Conservation (phyloP, 2,797 vertebrate species). For the Squalus acanthias region DNA sequence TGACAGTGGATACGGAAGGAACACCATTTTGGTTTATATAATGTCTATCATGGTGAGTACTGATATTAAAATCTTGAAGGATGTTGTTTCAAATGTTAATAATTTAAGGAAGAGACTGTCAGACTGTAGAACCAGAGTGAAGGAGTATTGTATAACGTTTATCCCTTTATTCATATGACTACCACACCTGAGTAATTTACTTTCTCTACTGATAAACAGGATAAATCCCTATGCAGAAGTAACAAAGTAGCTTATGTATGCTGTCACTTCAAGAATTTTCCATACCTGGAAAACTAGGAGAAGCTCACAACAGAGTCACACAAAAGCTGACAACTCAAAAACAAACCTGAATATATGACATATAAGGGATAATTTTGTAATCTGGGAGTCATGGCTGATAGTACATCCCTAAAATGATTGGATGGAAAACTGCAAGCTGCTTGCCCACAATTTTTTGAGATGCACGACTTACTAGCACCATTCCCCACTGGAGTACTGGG, state of each 20-base stretch:
- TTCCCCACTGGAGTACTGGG: no score
- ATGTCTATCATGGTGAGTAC: not conserved
- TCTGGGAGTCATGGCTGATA: not conserved
- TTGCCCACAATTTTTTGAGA: no score
- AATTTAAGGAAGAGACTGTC: not conserved
- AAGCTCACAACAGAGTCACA: not conserved
- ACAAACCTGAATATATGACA: not conserved
- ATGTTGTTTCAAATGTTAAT: not conserved
- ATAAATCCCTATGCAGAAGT: not conserved
- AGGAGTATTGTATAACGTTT: not conserved
- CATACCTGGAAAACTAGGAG: not conserved
- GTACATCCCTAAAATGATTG: no score
- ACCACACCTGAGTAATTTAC: not conserved
- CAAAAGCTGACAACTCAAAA: not conserved
- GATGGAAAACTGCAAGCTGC: no score
- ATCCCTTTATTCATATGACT: not conserved
- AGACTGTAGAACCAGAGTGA: not conserved
- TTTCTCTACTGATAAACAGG: not conserved
- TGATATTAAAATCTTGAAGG: not conserved
- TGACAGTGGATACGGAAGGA: not conserved
- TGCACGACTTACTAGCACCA: no score
- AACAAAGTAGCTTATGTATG: no score
- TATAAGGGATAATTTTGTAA: not conserved
- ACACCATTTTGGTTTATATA: not conserved
- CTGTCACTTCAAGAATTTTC: not conserved